Evolutionary conservation across 2,888 invertebrate species (phyloP).

Genomic region (Ophion ventricosus): DNA sequence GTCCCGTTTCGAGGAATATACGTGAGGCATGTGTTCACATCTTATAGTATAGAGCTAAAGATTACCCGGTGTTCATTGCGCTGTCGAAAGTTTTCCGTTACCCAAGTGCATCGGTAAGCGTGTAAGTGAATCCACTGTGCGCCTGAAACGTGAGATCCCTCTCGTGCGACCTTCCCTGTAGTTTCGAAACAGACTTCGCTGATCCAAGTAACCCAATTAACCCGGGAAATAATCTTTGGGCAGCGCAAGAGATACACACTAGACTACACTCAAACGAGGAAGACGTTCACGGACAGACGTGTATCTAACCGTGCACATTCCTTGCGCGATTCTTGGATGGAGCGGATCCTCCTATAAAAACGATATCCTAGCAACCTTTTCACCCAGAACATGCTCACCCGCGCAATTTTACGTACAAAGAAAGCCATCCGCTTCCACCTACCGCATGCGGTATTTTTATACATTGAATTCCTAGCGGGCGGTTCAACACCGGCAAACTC

Average conservation of each 20-base stretch:
- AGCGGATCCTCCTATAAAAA: background rate
- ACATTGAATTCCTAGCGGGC: too few species aligned
- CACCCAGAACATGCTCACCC: too few species aligned
- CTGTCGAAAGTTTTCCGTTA: slow-evolving; percentile 30
- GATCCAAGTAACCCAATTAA: slow-evolving; percentile 64
- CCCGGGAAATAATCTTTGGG: slow-evolving; percentile 42
- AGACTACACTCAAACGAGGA: slow-evolving; percentile 14
- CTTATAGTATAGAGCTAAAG: slow-evolving; percentile 12
- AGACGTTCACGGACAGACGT: slow-evolving; percentile 10
- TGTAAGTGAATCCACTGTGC: slow-evolving; percentile 38
- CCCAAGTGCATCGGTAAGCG: slow-evolving; percentile 27
- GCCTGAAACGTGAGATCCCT: slow-evolving; percentile 31
- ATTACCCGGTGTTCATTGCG: slow-evolving; percentile 33
- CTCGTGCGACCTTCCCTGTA: slow-evolving; percentile 37
- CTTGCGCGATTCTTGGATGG: background rate
- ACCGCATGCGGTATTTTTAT: too few species aligned
- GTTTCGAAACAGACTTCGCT: slow-evolving; percentile 50
- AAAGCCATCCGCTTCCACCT: too few species aligned
- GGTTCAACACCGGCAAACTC: background rate
- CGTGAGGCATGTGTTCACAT: slow-evolving; percentile 8
- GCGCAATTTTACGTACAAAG: too few species aligned
- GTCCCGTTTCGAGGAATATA: slow-evolving; percentile 2
- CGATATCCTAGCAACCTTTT: background rate
- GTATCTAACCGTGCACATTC: slow-evolving; percentile 6
- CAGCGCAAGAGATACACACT: slow-evolving; percentile 25